Base-by-base conservation (phyloP, 1,140 invertebrate genomes). In the Pseudobourletiella spinata region DNA sequence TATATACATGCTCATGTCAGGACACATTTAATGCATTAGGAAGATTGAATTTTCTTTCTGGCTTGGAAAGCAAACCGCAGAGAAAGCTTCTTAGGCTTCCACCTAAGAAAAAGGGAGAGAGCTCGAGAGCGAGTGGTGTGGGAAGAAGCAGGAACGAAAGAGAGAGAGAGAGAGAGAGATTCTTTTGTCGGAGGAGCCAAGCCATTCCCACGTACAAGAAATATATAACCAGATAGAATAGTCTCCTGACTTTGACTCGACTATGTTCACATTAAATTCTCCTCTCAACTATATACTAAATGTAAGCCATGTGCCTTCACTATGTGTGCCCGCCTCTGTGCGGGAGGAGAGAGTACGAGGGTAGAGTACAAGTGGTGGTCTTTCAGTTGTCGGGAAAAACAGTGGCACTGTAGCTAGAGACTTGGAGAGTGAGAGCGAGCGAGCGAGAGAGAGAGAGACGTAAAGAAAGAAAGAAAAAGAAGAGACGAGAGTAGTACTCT, bases 11-110 rank as follows among this genome's bases (percentile, higher is more conserved):
- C n/a, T n/a, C n/a, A n/a, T n/a, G 56, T 59, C 59, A 50, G 6
- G 55, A 67, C 66, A 67, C 66, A 64, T 64, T 59, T 67, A 64
- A 61, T 67, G 66, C 66, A 67, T 67, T 67, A 67, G 62, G 44
- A 61, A 67, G 66, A 67, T 67, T 67, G 66, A 64, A 64, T 64
- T 67, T 64, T 61, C 62, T 62, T 63, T 51, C 42, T 59, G 51
- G 52, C 59, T 56, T 55, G 52, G 55, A 50, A 52, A 62, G 52
- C 60, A 62, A 62, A 62, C 60, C 60, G 54, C 60, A 62, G 55
- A 48, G 28, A 42, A 44, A 42, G 30, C 46, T 48, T 25, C 46
- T 48, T 48, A 48, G n/a, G 51, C 18, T 26, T 24, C n/a, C n/a
- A n/a, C n/a, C n/a, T n/a, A 29, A 26, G 39, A 57, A 8, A 48